Conservation (phyloP, 2,113 vertebrate genomes). For the Pelmatolapia mariae region DNA sequence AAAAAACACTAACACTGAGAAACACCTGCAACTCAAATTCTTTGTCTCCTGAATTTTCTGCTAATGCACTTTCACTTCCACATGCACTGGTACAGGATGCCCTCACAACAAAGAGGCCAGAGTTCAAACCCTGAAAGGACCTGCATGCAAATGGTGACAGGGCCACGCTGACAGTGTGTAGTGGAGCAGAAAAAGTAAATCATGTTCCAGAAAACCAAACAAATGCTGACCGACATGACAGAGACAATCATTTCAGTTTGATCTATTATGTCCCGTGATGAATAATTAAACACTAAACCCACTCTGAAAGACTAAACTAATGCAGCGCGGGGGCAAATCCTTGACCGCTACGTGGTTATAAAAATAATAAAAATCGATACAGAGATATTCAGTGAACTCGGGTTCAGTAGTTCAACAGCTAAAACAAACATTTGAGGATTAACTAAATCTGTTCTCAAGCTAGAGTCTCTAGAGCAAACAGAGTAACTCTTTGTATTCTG, state of each 20-base stretch:
- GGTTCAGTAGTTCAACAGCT: not conserved
- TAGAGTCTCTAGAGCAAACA: not conserved
- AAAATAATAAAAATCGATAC: not conserved
- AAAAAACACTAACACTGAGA: not conserved
- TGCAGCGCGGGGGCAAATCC: not conserved
- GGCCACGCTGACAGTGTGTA: not conserved
- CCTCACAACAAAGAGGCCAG: not conserved
- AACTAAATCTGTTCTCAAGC: not conserved
- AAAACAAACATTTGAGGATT: not conserved
- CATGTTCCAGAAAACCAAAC: not conserved
- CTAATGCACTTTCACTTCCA: not conserved
- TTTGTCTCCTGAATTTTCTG: not conserved
- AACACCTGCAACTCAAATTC: not conserved
- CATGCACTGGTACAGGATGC: not conserved
- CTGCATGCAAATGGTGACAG: not conserved
- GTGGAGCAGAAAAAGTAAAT: not conserved
- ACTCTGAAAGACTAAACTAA: not conserved
- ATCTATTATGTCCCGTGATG: not conserved
- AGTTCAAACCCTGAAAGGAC: not conserved
- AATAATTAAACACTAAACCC: not conserved
- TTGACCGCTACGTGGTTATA: not conserved
- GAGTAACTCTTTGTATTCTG: not conserved
- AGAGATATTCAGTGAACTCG: not conserved
- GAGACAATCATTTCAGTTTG: not conserved
- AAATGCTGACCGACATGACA: not conserved